Conservation (phyloP, 2,888 invertebrate genomes). For the Lasioglossum calceatum region DNA sequence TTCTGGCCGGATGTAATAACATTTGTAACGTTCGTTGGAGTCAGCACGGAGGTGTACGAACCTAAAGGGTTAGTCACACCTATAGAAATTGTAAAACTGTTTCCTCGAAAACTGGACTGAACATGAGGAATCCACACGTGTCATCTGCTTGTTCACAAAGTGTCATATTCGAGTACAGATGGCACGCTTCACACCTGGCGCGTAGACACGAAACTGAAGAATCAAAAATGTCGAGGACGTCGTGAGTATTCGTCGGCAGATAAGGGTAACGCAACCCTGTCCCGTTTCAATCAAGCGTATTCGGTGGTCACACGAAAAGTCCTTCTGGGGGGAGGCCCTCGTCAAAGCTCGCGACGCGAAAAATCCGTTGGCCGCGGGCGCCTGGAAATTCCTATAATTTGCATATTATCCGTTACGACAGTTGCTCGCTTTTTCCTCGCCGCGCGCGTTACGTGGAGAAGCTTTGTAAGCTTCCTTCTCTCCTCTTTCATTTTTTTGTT, state of each 20-base stretch:
- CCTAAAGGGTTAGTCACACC: background rate
- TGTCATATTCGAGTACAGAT: background rate
- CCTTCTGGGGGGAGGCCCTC: background rate
- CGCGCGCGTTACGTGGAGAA: constrained; percentile 47
- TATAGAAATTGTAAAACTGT: background rate
- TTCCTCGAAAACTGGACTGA: background rate
- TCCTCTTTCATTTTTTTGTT: constrained; percentile 17
- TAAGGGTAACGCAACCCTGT: background rate
- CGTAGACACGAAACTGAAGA: no score
- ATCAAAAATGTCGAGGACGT: background rate
- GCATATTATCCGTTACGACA: constrained; percentile 78
- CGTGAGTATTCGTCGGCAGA: background rate
- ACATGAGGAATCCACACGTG: background rate
- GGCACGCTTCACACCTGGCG: background rate
- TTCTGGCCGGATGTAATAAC: background rate
- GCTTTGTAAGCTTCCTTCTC: constrained; percentile 49
- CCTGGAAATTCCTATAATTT: constrained; percentile 68
- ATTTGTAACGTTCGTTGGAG: background rate
- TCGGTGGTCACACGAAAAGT: constrained; percentile 7
- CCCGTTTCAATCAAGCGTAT: background rate
- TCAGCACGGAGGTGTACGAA: background rate
- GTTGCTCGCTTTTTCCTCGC: constrained; percentile 65
- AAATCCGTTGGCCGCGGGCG: constrained; percentile 63
- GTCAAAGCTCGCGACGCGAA: constrained; percentile 32
- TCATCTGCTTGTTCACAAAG: background rate